Percentiles rank a stretch among this genome's conserved stretches.
phyloP scores from a whole-genome alignment of 2,888 invertebrate species.

The Ophion costatus region DNA sequence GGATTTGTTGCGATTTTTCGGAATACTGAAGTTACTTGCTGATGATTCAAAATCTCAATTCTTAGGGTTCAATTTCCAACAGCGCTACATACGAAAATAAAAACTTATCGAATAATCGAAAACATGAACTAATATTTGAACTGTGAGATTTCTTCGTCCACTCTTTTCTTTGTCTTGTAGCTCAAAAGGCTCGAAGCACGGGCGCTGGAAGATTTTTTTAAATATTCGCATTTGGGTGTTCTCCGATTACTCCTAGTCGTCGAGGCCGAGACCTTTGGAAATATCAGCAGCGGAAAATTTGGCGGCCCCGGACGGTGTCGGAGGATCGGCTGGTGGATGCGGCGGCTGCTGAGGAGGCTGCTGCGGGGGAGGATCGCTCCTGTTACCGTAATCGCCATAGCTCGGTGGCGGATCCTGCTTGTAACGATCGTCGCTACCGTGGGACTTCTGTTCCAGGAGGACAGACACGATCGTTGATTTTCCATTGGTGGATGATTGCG shows the following conservation, averaged over 20 bases:
- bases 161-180: background rate
- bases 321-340: conserved; percentile 67
- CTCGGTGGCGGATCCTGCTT: conserved; percentile 67
- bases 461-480: background rate
- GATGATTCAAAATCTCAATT: background rate
- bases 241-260: conserved; percentile 69
- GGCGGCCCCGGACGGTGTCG: conserved; percentile 71
- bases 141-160: conserved; percentile 15
- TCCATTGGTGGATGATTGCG: background rate
- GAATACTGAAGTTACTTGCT: background rate
- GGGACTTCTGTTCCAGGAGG: conserved; percentile 69
- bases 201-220: background rate
- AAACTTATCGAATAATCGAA: background rate
- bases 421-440: conserved; percentile 67
- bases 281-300: conserved; percentile 81
- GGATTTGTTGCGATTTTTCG: background rate
- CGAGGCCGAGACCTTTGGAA: conserved; percentile 80
- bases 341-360: conserved; percentile 64
- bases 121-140: background rate
- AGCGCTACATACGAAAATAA: background rate
- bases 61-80: background rate
- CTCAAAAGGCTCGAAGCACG: conserved; percentile 14
- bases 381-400: conserved; percentile 61
- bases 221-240: background rate
- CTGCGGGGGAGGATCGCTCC: conserved; percentile 62